Conservation (phyloP, 2,888 invertebrate genomes). For the Eupithecia dodoneata region DNA sequence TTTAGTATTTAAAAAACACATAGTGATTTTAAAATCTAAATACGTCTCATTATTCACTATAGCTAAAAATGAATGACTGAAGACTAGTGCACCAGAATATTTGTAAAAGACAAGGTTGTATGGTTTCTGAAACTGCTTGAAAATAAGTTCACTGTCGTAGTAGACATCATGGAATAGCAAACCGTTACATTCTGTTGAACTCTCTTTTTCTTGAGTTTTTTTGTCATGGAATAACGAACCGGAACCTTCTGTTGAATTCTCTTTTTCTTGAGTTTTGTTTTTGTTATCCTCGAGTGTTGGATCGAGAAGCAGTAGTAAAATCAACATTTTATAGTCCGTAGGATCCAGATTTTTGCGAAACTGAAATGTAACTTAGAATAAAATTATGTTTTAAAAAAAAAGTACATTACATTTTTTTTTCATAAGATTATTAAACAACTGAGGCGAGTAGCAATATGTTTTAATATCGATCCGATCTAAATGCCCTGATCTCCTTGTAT, state of each 20-base stretch:
- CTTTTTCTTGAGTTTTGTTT: background rate
- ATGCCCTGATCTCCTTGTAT: no score
- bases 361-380: no score
- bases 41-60: slow-evolving; percentile 56
- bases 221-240: no score
- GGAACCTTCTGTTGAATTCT: background rate
- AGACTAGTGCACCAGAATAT: slow-evolving; percentile 67
- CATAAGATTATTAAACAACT: background rate
- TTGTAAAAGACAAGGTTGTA: slow-evolving; percentile 69
- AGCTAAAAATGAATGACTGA: slow-evolving; percentile 59
- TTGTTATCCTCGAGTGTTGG: slow-evolving; percentile 15
- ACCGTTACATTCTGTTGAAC: slow-evolving; percentile 60
- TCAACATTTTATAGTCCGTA: slow-evolving; percentile 38
- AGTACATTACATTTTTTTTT: no score
- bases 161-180: slow-evolving; percentile 66
- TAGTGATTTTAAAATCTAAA: slow-evolving; percentile 65
- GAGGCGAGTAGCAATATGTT: no score
- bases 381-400: no score
- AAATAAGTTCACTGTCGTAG: slow-evolving; percentile 60
- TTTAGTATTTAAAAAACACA: slow-evolving; percentile 53
- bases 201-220: no score
- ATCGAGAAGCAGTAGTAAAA: slow-evolving; percentile 40
- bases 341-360: no score
- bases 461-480: background rate
- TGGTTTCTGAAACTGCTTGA: slow-evolving; percentile 59